phyloP scores from a whole-genome alignment of 2,888 invertebrate species.

The Lepeophtheirus nordmannii region DNA sequence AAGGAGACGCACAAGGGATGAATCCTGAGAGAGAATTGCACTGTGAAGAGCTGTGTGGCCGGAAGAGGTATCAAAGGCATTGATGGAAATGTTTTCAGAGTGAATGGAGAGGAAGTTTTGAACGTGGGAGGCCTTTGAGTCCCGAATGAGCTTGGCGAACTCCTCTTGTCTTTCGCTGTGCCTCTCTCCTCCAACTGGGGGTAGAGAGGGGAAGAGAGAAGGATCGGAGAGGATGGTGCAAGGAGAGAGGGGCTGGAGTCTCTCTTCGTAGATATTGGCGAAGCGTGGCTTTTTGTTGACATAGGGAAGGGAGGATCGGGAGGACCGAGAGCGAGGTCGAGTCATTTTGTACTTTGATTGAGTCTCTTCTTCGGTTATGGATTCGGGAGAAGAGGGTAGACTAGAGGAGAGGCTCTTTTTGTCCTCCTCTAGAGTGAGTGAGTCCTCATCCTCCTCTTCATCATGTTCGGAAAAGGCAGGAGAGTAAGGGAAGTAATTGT shows the following conservation, averaged over 20 bases:
- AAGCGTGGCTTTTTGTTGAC: conserved; percentile 17
- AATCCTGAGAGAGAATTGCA: not conserved
- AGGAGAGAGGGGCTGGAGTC: conserved; percentile 12
- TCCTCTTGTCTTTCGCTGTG: not conserved
- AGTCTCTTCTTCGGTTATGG: not conserved
- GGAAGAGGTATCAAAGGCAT: not conserved
- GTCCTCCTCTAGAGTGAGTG: not conserved
- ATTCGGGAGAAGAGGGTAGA: not conserved
- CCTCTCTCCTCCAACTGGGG: not conserved
- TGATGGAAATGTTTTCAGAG: not conserved
- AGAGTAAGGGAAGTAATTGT: conserved; percentile 11
- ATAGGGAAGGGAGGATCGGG: conserved; percentile 11
- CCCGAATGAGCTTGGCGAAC: not conserved
- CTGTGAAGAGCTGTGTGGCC: not conserved
- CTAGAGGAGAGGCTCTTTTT: not conserved
- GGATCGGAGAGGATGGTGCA: not conserved
- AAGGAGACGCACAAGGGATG: not conserved
- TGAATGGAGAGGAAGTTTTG: not conserved
- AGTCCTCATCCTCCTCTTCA: not conserved
- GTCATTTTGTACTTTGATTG: not conserved
- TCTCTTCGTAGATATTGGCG: conserved; percentile 16
- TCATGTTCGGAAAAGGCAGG: conserved; percentile 18
- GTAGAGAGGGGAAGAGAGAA: not conserved
- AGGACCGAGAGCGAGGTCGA: not conserved
- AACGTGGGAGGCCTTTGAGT: not conserved